These are phyloP conservation scores for Penaeus monodon DNA, from an alignment of 2,888 invertebrate species.

Conservation along the genomic window DNA sequence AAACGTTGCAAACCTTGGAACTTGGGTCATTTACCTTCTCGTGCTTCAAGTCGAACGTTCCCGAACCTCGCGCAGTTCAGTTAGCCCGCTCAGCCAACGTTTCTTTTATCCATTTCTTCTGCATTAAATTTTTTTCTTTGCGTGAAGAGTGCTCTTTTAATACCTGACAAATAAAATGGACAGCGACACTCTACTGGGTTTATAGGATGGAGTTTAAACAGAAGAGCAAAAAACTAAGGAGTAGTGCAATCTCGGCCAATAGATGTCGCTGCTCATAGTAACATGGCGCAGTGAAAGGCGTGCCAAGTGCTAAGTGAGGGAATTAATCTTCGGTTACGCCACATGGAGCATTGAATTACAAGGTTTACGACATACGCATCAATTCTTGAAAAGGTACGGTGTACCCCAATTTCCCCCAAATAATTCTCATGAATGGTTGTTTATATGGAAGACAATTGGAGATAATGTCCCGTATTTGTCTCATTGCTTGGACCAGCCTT, in stretches of 20 bases:
- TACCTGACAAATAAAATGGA: not conserved
- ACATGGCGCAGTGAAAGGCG: constrained; percentile 51
- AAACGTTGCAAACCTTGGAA: too few relatives aligned
- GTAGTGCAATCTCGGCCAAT: not conserved
- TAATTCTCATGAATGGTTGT: too few relatives aligned
- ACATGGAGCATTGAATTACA: not conserved
- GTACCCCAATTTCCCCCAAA: too few relatives aligned
- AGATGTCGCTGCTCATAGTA: constrained; percentile 51
- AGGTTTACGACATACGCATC: constrained; percentile 8
- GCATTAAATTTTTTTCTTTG: too few relatives aligned
- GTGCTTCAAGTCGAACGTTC: too few relatives aligned
- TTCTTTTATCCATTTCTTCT: too few relatives aligned
- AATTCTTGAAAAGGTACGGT: constrained; percentile 34
- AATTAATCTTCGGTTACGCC: too few relatives aligned
- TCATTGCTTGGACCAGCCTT: not conserved
- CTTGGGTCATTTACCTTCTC: too few relatives aligned
- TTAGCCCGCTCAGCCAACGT: too few relatives aligned
- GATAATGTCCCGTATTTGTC: not conserved
- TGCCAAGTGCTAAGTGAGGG: not conserved
- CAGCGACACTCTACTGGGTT: not conserved
- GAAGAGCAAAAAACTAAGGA: too few relatives aligned
- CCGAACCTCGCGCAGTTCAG: too few relatives aligned
- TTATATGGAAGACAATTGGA: constrained; percentile 2
- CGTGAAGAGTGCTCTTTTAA: too few relatives aligned
- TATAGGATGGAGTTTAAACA: not conserved